phyloP scores from a whole-genome alignment of 2,888 invertebrate genomes.

The Lycaena phlaeas region DNA sequence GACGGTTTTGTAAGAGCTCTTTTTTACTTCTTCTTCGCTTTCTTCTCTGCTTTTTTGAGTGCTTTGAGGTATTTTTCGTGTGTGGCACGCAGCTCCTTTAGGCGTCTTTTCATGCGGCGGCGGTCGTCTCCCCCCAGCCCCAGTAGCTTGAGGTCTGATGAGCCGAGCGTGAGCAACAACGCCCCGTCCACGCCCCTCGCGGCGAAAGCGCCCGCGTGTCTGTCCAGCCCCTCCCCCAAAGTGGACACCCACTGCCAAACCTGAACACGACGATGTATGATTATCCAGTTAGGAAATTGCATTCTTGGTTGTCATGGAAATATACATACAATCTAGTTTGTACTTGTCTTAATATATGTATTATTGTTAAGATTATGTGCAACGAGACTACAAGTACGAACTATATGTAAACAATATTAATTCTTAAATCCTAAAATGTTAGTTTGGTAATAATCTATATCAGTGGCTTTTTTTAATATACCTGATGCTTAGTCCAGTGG shows the following conservation, averaged over 20 bases:
- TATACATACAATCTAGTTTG: no score
- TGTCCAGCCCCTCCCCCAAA: conserved; percentile 89
- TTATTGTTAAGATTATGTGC: no score
- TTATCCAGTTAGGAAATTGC: no score
- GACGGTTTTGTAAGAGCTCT: no score
- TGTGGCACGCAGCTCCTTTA: conserved; percentile 86
- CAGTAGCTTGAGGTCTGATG: conserved; percentile 91
- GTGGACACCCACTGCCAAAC: conserved; percentile 93
- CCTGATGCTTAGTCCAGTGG: conserved; percentile 83
- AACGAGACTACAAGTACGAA: no score
- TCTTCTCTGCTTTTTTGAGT: conserved; percentile 88
- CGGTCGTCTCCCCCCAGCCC: conserved; percentile 88
- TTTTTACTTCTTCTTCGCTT: conserved; percentile 80
- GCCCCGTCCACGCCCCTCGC: conserved; percentile 92
- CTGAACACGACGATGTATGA: no score
- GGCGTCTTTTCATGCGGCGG: conserved; percentile 83
- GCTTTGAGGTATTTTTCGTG: conserved; percentile 91
- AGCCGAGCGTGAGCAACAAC: conserved; percentile 88
- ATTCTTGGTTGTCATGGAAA: no score
- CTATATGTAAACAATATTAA: no score
- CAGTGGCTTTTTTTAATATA: no score
- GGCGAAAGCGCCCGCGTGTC: conserved; percentile 89
- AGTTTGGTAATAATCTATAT: no score
- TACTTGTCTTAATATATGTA: no score
- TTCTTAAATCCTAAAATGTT: no score